Conservation (phyloP, 1,140 invertebrate genomes). For the Adelges cooleyi region DNA sequence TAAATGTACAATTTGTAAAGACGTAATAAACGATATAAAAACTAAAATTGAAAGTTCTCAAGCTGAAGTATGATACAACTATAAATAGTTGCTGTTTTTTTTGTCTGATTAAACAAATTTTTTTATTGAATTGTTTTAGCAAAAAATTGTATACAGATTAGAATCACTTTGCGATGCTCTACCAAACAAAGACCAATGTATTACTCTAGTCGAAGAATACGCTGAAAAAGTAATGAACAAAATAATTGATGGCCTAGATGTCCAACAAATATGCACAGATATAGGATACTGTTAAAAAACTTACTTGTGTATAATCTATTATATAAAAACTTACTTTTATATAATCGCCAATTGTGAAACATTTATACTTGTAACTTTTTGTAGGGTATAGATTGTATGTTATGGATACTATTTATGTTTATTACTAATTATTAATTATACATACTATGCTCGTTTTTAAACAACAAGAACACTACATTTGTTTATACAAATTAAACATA, state of each 20-base stretch:
- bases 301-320: too few species aligned
- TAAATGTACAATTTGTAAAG: conserved; percentile 12
- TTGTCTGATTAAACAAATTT: too few species aligned
- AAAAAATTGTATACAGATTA: neutral
- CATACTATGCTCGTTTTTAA: neutral
- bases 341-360: too few species aligned
- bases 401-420: too few species aligned
- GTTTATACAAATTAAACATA: neutral
- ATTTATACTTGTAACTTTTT: too few species aligned
- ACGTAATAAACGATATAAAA: neutral
- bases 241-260: neutral
- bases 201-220: neutral
- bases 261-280: neutral
- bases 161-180: neutral
- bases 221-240: neutral
- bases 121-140: too few species aligned
- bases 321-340: too few species aligned
- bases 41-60: conserved; percentile 5
- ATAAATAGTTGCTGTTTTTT: neutral
- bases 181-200: neutral
- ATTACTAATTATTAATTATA: too few species aligned
- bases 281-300: conserved; percentile 22
- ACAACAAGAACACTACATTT: neutral
- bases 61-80: neutral
- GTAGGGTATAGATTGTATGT: too few species aligned